phyloP scores from a whole-genome alignment of 1,140 invertebrate species.

The Heliothis virescens region DNA sequence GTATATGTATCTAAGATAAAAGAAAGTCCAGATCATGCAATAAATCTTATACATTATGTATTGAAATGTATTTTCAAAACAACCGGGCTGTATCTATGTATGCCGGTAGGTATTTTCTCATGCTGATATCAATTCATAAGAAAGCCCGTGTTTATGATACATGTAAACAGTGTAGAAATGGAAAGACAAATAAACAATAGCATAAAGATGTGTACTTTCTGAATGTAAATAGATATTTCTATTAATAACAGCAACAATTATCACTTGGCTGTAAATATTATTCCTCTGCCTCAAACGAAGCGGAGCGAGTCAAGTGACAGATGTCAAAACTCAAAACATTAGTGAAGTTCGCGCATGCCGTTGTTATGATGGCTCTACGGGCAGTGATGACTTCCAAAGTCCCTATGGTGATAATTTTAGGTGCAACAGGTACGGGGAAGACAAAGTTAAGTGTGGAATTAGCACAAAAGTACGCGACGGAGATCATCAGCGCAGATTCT shows the following conservation, averaged over 20 bases:
- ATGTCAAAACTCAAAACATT: conserved; percentile 69
- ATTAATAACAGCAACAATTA: conserved; percentile 33
- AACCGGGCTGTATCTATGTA: not conserved
- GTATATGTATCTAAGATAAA: not conserved
- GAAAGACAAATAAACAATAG: conserved; percentile 17
- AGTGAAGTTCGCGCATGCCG: conserved; percentile 74
- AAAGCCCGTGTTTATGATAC: not conserved
- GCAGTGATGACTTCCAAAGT: conserved; percentile 79
- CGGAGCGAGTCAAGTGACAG: conserved; percentile 37
- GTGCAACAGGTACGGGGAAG: conserved; percentile 98
- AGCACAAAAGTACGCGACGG: conserved; percentile 94
- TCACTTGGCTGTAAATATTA: conserved; percentile 36
- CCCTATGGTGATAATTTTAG: conserved; percentile 96
- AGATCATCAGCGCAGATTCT: conserved; percentile 99
- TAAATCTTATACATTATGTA: conserved; percentile 23
- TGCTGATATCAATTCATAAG: not conserved
- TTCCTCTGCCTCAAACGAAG: conserved; percentile 24
- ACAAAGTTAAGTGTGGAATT: conserved; percentile 98
- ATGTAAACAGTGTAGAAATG: conserved; percentile 20
- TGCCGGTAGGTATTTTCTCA: not conserved
- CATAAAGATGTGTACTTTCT: conserved; percentile 15
- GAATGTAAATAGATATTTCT: conserved; percentile 40
- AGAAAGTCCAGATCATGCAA: conserved; percentile 1
- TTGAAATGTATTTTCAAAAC: conserved; percentile 9
- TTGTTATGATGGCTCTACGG: conserved; percentile 76